phyloP scores from a whole-genome alignment of 2,888 invertebrate species.

The Netelia virgata region DNA sequence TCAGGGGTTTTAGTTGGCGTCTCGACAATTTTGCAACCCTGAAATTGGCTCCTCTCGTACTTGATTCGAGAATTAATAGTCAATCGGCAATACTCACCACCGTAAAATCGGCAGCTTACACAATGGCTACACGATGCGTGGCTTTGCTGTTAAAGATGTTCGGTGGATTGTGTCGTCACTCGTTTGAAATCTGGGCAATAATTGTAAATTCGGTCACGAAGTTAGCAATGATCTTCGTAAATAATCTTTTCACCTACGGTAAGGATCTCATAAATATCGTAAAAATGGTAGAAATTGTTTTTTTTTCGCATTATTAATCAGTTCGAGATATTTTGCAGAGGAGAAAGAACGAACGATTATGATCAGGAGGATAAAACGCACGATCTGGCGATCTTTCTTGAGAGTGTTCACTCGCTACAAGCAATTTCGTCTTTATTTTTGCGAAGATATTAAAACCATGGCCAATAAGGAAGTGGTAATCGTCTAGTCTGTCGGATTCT shows the following conservation, averaged over 20 bases:
- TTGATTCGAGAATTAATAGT: conserved; percentile 37
- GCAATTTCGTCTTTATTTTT: conserved; percentile 5
- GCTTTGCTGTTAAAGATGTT: conserved; percentile 41
- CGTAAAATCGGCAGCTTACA: conserved; percentile 3
- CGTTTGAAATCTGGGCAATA: conserved; percentile 10
- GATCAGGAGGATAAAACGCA: background rate
- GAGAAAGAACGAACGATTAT: background rate
- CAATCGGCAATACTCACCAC: background rate
- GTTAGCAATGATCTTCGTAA: background rate
- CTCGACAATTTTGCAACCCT: background rate
- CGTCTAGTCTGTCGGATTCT: background rate
- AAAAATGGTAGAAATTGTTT: too few species aligned
- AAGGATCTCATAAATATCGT: background rate
- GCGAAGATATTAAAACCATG: conserved; percentile 19
- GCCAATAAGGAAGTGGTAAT: background rate
- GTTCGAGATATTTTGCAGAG: background rate
- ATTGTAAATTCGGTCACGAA: conserved; percentile 1
- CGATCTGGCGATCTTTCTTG: conserved; percentile 48
- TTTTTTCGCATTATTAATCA: background rate
- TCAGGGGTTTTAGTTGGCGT: conserved; percentile 15
- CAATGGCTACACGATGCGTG: conserved; percentile 43
- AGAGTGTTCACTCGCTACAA: conserved; percentile 22
- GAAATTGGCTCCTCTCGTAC: conserved; percentile 36
- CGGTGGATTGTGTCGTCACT: background rate
- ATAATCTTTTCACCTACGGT: conserved; percentile 12